Evolutionary conservation across 2,113 vertebrate genomes (phyloP).

Genomic region (Coptodon bakossiorum): DNA sequence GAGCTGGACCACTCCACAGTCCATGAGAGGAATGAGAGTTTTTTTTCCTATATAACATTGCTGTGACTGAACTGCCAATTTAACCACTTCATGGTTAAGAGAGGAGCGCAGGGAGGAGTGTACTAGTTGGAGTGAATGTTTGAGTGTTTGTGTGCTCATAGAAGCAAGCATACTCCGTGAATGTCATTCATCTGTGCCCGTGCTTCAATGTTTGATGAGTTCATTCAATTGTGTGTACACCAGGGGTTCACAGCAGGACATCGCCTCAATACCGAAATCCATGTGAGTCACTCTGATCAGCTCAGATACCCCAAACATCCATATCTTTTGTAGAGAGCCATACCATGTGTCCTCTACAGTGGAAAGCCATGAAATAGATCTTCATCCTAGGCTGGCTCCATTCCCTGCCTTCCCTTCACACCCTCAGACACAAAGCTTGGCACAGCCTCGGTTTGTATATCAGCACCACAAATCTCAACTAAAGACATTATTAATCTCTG

Average conservation of each 20-base stretch:
- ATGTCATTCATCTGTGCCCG: conserved; percentile 20
- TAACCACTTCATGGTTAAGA: conserved; percentile 59
- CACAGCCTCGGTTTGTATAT: not conserved
- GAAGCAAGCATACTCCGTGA: not conserved
- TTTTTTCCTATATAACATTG: conserved; percentile 9
- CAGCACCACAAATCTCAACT: conserved; percentile 1
- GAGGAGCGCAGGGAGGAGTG: conserved; percentile 30
- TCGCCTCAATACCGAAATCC: conserved; percentile 44
- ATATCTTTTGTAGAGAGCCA: not conserved
- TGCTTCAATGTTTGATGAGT: conserved; percentile 7
- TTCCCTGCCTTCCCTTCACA: not conserved
- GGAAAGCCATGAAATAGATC: not conserved
- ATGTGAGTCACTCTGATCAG: conserved; percentile 39
- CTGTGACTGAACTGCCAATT: conserved; percentile 67
- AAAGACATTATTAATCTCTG: conserved; percentile 19
- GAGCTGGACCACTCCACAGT: conserved; percentile 8
- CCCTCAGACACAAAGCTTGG: not conserved
- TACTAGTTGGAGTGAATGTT: not conserved
- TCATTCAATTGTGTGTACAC: conserved; percentile 19
- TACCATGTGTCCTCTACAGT: not conserved
- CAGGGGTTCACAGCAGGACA: conserved; percentile 38
- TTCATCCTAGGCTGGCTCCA: not conserved
- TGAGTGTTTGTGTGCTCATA: not conserved
- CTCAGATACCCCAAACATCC: not conserved
- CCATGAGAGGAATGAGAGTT: conserved; percentile 6